A percentile compares a stretch with the other conserved stretches of the same genome.
Evolutionary conservation across 2,888 invertebrate species (phyloP).

Genomic region (Trachelus iudaicus): DNA sequence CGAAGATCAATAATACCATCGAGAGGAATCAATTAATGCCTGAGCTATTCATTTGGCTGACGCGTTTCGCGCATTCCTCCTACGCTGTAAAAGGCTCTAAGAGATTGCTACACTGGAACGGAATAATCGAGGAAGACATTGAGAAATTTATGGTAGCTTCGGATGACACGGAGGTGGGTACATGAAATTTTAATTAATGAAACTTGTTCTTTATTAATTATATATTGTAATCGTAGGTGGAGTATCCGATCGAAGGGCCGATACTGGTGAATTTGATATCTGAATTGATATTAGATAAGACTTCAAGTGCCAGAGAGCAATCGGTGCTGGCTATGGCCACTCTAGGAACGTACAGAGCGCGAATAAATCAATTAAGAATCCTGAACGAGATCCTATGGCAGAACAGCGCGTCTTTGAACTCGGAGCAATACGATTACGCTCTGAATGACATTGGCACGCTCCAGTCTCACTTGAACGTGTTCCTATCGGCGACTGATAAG

Average conservation of each 20-base stretch:
- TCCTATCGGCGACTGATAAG: constrained; percentile 27
- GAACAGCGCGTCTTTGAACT: constrained; percentile 70
- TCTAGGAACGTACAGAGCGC: constrained; percentile 68
- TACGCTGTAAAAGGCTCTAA: constrained; percentile 37
- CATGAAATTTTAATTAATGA: not conserved
- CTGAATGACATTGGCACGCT: constrained; percentile 45
- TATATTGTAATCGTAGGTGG: constrained; percentile 1
- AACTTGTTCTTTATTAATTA: not conserved
- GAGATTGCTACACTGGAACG: constrained; percentile 37
- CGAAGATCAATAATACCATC: constrained; percentile 18
- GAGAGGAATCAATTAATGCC: constrained; percentile 34
- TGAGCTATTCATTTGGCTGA: constrained; percentile 39
- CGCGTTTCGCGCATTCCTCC: constrained; percentile 38
- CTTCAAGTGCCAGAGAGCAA: constrained; percentile 23
- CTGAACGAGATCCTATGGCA: constrained; percentile 73
- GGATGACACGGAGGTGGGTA: not conserved
- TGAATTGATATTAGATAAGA: constrained; percentile 24
- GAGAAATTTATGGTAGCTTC: constrained; percentile 6
- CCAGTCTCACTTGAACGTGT: constrained; percentile 34
- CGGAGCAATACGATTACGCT: constrained; percentile 63
- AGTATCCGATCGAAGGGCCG: constrained; percentile 17
- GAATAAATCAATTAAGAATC: constrained; percentile 67
- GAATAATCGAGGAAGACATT: constrained; percentile 17
- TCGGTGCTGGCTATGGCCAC: constrained; percentile 58
- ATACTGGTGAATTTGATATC: constrained; percentile 15